Conservation (phyloP, 1,140 invertebrate genomes). For the Trichonephila clavipes region DNA sequence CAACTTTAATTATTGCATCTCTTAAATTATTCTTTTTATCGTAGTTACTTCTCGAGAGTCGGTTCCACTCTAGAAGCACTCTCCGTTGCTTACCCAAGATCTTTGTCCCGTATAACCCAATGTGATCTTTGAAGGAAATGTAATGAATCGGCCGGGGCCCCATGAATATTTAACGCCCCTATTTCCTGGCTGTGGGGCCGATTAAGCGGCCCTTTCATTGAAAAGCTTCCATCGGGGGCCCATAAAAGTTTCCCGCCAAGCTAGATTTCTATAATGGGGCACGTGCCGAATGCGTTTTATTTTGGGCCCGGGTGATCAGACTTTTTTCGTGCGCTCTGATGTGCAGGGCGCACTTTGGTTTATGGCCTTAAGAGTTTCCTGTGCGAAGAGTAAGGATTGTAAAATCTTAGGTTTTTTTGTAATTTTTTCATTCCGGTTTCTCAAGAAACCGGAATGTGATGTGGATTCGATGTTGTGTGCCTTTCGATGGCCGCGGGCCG, state of each 20-base stretch:
- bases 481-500: neutral
- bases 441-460: neutral
- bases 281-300: conserved; percentile 18
- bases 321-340: neutral
- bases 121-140: neutral
- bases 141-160: neutral
- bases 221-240: neutral
- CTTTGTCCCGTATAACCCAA: neutral
- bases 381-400: neutral
- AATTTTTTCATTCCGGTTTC: no score
- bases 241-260: neutral
- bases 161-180: conserved; percentile 9
- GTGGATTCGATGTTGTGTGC: no score
- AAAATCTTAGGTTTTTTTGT: conserved; percentile 32
- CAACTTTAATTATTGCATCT: no score
- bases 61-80: no score
- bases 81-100: neutral
- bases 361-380: neutral
- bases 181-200: neutral
- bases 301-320: neutral
- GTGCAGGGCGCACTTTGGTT: neutral
- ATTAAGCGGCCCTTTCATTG: neutral
- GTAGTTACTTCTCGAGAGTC: no score
- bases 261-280: neutral
- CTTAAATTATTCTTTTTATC: no score